Evolutionary conservation across 2,888 invertebrate genomes (phyloP).

Genomic region (Callyntrura sp.): DNA sequence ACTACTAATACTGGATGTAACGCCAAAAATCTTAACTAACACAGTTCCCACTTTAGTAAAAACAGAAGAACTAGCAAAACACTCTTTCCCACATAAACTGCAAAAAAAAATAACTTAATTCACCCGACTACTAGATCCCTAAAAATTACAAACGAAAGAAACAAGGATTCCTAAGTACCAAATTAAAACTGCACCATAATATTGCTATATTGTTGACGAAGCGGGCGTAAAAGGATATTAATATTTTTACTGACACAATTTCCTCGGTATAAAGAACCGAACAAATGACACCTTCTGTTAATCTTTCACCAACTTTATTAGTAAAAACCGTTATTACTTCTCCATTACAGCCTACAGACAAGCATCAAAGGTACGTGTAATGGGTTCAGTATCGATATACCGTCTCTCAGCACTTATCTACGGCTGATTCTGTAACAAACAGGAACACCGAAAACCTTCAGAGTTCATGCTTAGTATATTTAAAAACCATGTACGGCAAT

Average conservation of each 20-base stretch:
- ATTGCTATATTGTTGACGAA: no score
- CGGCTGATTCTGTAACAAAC: slow-evolving; percentile 16
- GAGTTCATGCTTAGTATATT: slow-evolving; percentile 37
- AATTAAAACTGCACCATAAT: no score
- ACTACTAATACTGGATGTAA: no score
- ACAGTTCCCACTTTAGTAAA: no score
- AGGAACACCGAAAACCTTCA: slow-evolving; percentile 19
- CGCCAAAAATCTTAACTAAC: no score
- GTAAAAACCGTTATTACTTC: neutral
- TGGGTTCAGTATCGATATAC: neutral
- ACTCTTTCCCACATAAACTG: no score
- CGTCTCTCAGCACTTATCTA: slow-evolving; percentile 12
- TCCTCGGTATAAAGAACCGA: neutral
- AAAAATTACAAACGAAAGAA: no score
- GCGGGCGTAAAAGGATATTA: no score
- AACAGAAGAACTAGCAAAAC: no score
- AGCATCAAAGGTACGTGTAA: neutral
- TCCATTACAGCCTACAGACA: neutral
- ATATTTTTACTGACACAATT: neutral
- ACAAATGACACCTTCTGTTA: slow-evolving; percentile 22
- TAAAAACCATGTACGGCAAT: neutral
- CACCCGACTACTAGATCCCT: no score
- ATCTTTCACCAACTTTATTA: slow-evolving; percentile 21
- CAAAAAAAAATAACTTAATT: no score
- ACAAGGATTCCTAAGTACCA: no score